A percentile compares a stretch with the other conserved stretches of the same genome.
phyloP scores from a whole-genome alignment of 2,113 vertebrate genomes.

The Pavo muticus region DNA sequence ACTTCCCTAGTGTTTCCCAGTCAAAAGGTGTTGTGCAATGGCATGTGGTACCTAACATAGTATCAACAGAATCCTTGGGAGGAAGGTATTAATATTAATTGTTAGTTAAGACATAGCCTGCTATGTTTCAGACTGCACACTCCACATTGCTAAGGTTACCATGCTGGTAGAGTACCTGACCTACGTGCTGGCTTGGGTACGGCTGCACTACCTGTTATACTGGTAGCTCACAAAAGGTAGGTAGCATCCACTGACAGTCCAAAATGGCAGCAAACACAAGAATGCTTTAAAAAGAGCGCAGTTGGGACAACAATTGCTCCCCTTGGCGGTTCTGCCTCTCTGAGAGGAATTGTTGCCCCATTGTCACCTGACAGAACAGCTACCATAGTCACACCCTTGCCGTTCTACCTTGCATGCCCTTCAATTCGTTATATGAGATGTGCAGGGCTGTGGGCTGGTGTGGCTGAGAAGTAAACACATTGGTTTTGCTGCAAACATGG shows the following conservation, averaged over 20 bases:
- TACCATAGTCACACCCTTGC: background rate
- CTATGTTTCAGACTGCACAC: background rate
- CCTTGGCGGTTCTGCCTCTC: background rate
- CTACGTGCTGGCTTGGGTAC: background rate
- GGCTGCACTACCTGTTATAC: rapidly evolving
- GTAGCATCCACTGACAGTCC: background rate
- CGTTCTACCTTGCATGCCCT: background rate
- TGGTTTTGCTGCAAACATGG: background rate
- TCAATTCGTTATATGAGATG: background rate
- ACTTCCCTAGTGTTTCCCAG: background rate
- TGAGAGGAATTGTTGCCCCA: background rate
- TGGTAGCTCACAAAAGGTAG: background rate
- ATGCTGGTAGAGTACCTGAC: background rate
- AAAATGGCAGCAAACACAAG: background rate
- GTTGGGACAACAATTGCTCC: background rate
- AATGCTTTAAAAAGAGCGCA: background rate
- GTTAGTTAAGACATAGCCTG: background rate
- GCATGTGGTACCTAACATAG: background rate
- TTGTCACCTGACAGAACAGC: background rate
- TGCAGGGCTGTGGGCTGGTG: background rate
- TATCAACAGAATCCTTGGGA: background rate
- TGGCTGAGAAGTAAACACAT: background rate
- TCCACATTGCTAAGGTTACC: background rate
- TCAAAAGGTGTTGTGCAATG: background rate
- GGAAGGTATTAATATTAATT: background rate